A percentile compares a stretch with the other conserved stretches of the same genome.
Conservation (phyloP, 2,888 invertebrate species). For the Trisateles emortualis region DNA sequence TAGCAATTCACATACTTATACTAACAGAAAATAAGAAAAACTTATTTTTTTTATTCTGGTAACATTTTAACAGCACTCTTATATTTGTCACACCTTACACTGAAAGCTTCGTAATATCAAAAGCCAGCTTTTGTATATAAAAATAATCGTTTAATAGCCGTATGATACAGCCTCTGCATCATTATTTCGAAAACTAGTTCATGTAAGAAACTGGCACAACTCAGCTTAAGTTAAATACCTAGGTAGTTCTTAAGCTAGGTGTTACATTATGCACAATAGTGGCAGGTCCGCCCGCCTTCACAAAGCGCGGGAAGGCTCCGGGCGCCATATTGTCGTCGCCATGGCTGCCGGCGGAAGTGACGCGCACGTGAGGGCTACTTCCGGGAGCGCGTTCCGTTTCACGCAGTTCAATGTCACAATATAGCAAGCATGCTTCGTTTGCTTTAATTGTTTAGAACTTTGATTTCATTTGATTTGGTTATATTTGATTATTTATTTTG, state of each 20-base stretch:
- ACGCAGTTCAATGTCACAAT: slow-evolving; percentile 82
- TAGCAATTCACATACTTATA: no score
- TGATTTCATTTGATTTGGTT: slow-evolving; percentile 22
- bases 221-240: slow-evolving; percentile 12
- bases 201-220: slow-evolving; percentile 19
- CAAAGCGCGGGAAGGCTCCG: slow-evolving; percentile 73
- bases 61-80: no score
- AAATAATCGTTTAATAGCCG: background rate
- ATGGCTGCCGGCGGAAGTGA: slow-evolving; percentile 80
- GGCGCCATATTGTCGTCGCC: slow-evolving; percentile 82
- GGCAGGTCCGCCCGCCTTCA: slow-evolving; percentile 48
- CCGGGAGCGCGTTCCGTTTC: slow-evolving; percentile 81
- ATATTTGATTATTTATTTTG: no score
- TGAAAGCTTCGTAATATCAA: no score
- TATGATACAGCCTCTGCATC: background rate
- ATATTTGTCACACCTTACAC: no score
- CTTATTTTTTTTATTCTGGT: no score
- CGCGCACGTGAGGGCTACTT: slow-evolving; percentile 83
- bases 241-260: slow-evolving; percentile 37
- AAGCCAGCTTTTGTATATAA: no score
- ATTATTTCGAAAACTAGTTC: background rate
- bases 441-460: slow-evolving; percentile 53
- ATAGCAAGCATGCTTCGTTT: slow-evolving; percentile 61
- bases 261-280: slow-evolving; percentile 50
- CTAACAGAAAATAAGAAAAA: no score